Conservation (phyloP, 1,140 invertebrate species). For the Aphelenchoides besseyi region DNA sequence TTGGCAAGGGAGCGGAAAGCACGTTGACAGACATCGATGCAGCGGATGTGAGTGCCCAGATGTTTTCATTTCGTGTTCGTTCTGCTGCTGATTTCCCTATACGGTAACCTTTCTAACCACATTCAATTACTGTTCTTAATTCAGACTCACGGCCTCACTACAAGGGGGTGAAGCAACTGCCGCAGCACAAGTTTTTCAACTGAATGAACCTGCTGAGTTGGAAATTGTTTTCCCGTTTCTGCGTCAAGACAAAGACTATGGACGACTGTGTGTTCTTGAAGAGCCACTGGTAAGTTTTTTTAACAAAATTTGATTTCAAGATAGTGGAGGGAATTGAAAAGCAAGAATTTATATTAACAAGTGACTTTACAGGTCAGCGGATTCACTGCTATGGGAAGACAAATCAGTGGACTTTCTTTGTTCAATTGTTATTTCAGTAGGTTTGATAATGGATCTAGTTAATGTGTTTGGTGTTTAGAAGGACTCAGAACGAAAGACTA, state of each 20-base stretch:
- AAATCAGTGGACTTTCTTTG: conserved; percentile 36
- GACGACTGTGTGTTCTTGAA: conserved; percentile 41
- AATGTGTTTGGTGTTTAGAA: conserved; percentile 11
- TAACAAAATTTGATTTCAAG: too few species aligned
- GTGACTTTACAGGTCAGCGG: too few species aligned
- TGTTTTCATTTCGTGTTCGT: conserved; percentile 36
- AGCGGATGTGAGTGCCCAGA: conserved; percentile 47
- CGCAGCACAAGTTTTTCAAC: conserved; percentile 44
- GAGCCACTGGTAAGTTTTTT: conserved; percentile 45
- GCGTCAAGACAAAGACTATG: conserved; percentile 44
- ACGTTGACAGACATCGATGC: conserved; percentile 43
- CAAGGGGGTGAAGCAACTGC: conserved; percentile 43
- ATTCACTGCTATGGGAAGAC: conserved; percentile 48
- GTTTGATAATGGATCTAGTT: background rate
- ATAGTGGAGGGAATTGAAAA: too few species aligned
- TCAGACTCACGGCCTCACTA: conserved; percentile 36
- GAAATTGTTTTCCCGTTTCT: conserved; percentile 47
- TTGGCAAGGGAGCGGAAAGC: conserved; percentile 41
- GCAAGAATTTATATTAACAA: too few species aligned
- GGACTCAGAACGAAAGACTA: conserved; percentile 21
- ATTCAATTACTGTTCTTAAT: conserved; percentile 12
- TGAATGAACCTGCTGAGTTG: conserved; percentile 38
- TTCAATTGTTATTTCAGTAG: conserved; percentile 45
- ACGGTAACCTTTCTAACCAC: conserved; percentile 26
- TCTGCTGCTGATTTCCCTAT: conserved; percentile 38